Conservation (phyloP, 2,113 vertebrate species). For the Hippocampus comes region DNA sequence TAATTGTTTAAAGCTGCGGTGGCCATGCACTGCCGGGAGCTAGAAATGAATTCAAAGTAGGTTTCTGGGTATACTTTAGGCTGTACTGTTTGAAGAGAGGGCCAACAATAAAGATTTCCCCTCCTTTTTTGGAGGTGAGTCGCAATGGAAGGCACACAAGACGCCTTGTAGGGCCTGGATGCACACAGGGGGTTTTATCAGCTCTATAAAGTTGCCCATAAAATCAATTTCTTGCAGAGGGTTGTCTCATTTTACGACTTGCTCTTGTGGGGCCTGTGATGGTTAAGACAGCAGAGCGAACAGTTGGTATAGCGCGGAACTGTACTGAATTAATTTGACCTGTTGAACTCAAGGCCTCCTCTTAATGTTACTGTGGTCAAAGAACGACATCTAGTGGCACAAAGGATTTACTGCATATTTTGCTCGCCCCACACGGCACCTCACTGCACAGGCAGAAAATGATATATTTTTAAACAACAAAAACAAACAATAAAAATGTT, state of each 20-base stretch:
- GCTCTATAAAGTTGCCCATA: constrained; percentile 39
- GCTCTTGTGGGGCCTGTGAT: neutral
- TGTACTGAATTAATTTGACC: neutral
- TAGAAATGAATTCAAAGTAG: neutral
- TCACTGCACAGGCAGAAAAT: too few species aligned
- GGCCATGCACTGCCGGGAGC: constrained; percentile 38
- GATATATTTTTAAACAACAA: too few species aligned
- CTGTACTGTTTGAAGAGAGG: neutral
- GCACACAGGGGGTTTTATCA: constrained; percentile 24
- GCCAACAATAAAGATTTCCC: constrained; percentile 46
- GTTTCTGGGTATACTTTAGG: neutral
- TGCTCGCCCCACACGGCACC: neutral
- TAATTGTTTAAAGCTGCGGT: constrained; percentile 63
- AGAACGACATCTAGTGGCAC: constrained; percentile 52
- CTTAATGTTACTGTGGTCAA: neutral
- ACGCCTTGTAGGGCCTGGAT: constrained; percentile 62
- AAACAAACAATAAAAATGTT: too few species aligned
- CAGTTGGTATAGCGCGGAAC: neutral
- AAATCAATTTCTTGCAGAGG: constrained; percentile 23
- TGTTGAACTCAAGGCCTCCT: neutral
- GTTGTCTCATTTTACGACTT: constrained; percentile 8
- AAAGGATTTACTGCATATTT: constrained; percentile 22
- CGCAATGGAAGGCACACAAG: constrained; percentile 36
- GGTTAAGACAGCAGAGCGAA: neutral
- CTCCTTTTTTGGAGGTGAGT: constrained; percentile 69